Conservation (phyloP, 2,113 vertebrate genomes). For the Trematomus loennbergii region DNA sequence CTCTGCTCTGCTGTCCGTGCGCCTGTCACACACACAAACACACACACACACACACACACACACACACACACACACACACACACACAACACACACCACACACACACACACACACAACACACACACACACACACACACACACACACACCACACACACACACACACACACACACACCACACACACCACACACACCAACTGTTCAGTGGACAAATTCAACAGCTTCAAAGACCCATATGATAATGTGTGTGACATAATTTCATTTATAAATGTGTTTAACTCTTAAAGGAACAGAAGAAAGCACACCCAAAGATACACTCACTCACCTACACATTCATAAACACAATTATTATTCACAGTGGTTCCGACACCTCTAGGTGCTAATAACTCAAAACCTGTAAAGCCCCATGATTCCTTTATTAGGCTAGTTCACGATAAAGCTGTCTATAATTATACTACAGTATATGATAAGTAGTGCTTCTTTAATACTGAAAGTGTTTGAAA, state of each 20-base stretch:
- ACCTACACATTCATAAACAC: constrained; percentile 24
- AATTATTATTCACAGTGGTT: constrained; percentile 7
- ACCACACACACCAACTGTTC: constrained; percentile 18
- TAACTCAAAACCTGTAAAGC: constrained; percentile 6
- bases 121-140: too few species aligned
- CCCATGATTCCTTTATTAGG: neutral
- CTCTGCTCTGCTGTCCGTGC: constrained; percentile 89
- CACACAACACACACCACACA: too few species aligned
- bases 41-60: constrained; percentile 15
- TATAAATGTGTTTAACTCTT: constrained; percentile 14
- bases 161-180: constrained; percentile 16
- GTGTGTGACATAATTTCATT: neutral
- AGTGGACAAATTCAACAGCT: neutral
- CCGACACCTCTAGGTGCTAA: neutral
- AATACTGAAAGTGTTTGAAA: neutral
- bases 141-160: too few species aligned
- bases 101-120: too few species aligned
- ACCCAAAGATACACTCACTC: constrained; percentile 45
- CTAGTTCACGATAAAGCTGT: neutral
- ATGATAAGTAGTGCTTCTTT: neutral
- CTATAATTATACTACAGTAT: neutral
- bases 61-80: too few species aligned
- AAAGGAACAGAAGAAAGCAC: constrained; percentile 5
- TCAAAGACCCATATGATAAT: neutral
- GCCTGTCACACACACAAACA: constrained; percentile 80